Base-by-base conservation (phyloP, 1,140 invertebrate species). In the Penaeus japonicus region DNA sequence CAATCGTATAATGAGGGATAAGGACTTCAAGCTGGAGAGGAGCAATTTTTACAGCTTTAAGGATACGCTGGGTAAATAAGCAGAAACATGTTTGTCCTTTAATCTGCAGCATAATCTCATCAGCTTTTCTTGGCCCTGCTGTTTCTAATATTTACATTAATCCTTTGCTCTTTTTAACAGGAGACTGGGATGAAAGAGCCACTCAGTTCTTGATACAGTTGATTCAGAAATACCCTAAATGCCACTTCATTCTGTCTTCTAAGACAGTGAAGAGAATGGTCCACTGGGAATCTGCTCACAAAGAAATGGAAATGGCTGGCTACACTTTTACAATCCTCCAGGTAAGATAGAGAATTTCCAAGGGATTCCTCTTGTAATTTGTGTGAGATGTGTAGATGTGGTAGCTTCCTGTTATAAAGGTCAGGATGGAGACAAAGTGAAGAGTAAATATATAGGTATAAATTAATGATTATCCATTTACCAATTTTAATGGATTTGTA, bases 301-400 rank as follows among this genome's bases (percentile, higher is more conserved):
- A 55, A 39, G 84, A 85, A 75, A 89, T 89, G 89, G 79, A 85
- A 59, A 59, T 79, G n/a, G 79, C 84, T 55, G 89, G 89, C 0
- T 86, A 89, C 62, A 89, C 62, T 73, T 89, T 89, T 22, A 89
- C 89, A 24, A 77, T 89, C 53, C 55, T 89, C 24, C 89, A 89
- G 84, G 89, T 89, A 53, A 62, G 35, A 18, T 47, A 24, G n/a
- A n/a, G n/a, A n/a, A n/a, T n/a, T n/a, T n/a, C n/a, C n/a, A n/a
- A n/a, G n/a, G n/a, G n/a, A n/a, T n/a, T n/a, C n/a, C n/a, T n/a
- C n/a, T n/a, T n/a, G n/a, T n/a, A n/a, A n/a, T n/a, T n/a, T n/a
- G n/a, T n/a, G n/a, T n/a, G n/a, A n/a, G n/a, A n/a, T n/a, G n/a
- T n/a, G n/a, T n/a, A n/a, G n/a, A n/a, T n/a, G n/a, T n/a, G n/a